A percentile compares a stretch with the other conserved stretches of the same genome.
Evolutionary conservation across 2,113 vertebrate species (phyloP).

Genomic region (Lepisosteus oculatus): DNA sequence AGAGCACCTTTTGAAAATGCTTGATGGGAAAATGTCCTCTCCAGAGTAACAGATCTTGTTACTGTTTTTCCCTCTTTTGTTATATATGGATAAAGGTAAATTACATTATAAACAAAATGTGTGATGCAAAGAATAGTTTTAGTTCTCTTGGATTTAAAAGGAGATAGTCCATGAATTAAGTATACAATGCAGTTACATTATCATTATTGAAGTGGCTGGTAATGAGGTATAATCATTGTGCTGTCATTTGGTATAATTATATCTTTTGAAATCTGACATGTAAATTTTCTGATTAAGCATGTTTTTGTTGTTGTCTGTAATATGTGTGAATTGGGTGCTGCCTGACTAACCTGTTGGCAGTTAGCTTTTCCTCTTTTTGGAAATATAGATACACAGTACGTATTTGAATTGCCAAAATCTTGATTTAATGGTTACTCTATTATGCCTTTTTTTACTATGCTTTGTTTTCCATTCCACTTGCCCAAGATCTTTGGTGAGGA

Average conservation of each 20-base stretch:
- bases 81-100: neutral
- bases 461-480: too few species aligned
- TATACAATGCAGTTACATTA: neutral
- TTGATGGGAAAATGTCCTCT: neutral
- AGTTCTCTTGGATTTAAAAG: neutral
- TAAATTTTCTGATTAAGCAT: neutral
- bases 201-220: slow-evolving; percentile 11
- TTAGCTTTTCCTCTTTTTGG: too few species aligned
- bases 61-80: slow-evolving; percentile 10
- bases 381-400: too few species aligned
- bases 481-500: too few species aligned
- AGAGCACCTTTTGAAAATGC: neutral
- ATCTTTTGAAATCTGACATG: slow-evolving; percentile 6
- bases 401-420: too few species aligned
- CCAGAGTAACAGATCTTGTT: neutral
- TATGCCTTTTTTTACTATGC: too few species aligned
- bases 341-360: too few species aligned
- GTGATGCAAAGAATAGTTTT: neutral
- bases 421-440: too few species aligned
- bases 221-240: slow-evolving; percentile 1
- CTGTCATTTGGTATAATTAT: slow-evolving; percentile 2
- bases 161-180: slow-evolving; percentile 5
- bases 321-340: too few species aligned
- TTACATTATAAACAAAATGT: slow-evolving; percentile 6
- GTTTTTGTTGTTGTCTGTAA: neutral